Conservation (phyloP, 2,888 invertebrate genomes). For the Limenitis arthemis region DNA sequence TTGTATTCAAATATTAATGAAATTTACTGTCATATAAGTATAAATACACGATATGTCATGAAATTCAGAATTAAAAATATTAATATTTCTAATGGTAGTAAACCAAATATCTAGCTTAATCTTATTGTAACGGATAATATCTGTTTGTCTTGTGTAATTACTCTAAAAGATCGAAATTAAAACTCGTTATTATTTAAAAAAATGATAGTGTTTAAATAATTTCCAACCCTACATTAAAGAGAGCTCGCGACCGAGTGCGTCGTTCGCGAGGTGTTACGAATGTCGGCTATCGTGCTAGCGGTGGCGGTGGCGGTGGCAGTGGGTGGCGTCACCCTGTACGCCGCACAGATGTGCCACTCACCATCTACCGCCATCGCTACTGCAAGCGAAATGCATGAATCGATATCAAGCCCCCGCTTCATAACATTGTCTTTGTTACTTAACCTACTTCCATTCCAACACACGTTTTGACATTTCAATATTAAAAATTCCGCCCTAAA, state of each 20-base stretch:
- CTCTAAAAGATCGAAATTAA: too few relatives aligned
- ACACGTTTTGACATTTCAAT: conserved; percentile 26
- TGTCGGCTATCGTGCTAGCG: conserved; percentile 59
- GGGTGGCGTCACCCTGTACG: conserved; percentile 39
- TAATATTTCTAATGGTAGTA: too few relatives aligned
- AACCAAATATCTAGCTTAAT: too few relatives aligned
- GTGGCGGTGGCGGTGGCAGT: conserved; percentile 28
- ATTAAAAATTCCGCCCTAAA: conserved; percentile 18
- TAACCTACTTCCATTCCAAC: conserved; percentile 51
- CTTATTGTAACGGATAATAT: too few relatives aligned
- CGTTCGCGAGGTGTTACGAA: conserved; percentile 66
- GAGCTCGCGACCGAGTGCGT: conserved; percentile 55
- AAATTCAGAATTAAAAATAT: too few relatives aligned
- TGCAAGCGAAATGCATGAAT: conserved; percentile 62
- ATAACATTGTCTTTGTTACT: conserved; percentile 63
- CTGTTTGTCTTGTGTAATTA: too few relatives aligned
- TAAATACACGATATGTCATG: too few relatives aligned
- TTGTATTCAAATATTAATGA: too few relatives aligned
- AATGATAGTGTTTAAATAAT: background rate
- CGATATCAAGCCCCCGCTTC: conserved; percentile 55
- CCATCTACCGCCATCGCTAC: conserved; percentile 26
- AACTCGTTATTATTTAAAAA: too few relatives aligned
- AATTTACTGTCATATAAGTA: too few relatives aligned
- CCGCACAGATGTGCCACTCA: conserved; percentile 54
- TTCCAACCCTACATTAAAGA: conserved; percentile 52